A percentile compares a stretch with the other conserved stretches of the same genome.
Conservation (phyloP, 2,888 invertebrate species). For the Epistrophe grossulariae region DNA sequence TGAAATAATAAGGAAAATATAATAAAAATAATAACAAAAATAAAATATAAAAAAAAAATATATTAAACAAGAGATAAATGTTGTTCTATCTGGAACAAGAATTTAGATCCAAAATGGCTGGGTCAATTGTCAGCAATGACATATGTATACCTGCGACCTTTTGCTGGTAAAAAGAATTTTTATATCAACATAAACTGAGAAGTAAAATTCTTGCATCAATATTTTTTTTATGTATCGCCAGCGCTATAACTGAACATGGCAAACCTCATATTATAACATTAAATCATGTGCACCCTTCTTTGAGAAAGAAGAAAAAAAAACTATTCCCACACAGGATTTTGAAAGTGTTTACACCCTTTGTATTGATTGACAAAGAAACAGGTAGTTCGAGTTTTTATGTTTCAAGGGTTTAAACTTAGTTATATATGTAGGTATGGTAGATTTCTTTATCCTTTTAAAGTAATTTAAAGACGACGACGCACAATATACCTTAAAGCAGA, state of each 20-base stretch:
- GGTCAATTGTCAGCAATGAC: no score
- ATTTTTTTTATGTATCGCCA: neutral
- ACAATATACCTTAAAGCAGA: constrained; percentile 32
- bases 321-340: constrained; percentile 55
- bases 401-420: neutral
- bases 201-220: constrained; percentile 40
- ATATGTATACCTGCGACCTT: neutral
- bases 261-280: constrained; percentile 45
- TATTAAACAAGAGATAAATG: no score
- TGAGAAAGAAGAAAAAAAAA: neutral
- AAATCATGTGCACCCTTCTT: constrained; percentile 50
- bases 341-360: constrained; percentile 68
- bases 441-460: constrained; percentile 25
- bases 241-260: constrained; percentile 14
- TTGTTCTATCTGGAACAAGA: no score
- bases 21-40: no score
- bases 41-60: no score
- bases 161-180: neutral
- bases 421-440: neutral
- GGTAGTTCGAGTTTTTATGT: constrained; percentile 60
- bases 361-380: constrained; percentile 65
- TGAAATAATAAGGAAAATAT: no score
- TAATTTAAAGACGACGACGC: constrained; percentile 3
- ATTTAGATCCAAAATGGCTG: no score
- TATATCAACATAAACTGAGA: constrained; percentile 4